Conservation (phyloP, 2,113 vertebrate species). For the Platysternon megacephalum region DNA sequence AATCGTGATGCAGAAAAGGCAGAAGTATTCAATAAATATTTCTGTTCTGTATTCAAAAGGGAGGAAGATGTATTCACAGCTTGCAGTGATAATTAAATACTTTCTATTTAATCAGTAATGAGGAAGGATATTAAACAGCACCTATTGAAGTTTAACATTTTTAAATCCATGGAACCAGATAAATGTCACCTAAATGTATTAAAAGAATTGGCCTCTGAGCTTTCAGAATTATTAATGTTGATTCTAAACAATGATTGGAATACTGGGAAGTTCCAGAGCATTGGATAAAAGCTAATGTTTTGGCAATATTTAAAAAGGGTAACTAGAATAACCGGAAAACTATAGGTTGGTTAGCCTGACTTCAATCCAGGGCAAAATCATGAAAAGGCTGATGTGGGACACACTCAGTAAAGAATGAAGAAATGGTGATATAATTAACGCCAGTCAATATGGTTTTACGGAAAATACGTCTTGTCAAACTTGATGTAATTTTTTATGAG, state of each 20-base stretch:
- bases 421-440: neutral
- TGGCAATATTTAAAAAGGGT: neutral
- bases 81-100: neutral
- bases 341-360: neutral
- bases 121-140: neutral
- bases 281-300: neutral
- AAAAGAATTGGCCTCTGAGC: neutral
- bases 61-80: neutral
- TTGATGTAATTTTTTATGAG: no score
- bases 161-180: neutral
- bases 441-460: neutral
- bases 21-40: neutral
- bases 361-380: neutral
- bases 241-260: neutral
- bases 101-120: neutral
- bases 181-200: neutral
- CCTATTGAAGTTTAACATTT: neutral
- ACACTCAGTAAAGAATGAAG: neutral
- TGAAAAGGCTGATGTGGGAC: neutral
- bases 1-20: neutral
- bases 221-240: neutral
- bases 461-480: no score
- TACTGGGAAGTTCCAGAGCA: neutral
- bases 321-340: neutral
- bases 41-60: neutral